Evolutionary conservation across 2,797 vertebrate species (phyloP).

Genomic region (Myotis daubentonii): DNA sequence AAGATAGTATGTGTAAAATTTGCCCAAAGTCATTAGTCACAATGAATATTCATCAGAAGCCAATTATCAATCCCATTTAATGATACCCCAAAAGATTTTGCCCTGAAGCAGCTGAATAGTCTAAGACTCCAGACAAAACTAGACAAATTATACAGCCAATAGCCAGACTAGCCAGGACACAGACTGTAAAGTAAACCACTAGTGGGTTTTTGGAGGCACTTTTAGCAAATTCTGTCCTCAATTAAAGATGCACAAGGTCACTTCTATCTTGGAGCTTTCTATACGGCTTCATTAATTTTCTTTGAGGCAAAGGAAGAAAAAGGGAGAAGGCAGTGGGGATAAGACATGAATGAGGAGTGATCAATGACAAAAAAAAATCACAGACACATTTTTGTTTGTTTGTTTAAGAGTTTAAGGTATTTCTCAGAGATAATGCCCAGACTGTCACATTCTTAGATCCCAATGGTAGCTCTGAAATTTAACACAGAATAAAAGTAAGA

Average conservation of each 20-base stretch:
- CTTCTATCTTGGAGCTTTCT: slow-evolving; percentile 63
- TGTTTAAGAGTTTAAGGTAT: slow-evolving; percentile 28
- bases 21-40: slow-evolving; percentile 83
- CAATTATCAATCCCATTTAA: slow-evolving; percentile 82
- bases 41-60: slow-evolving; percentile 84
- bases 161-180: slow-evolving; percentile 72
- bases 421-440: slow-evolving; percentile 45
- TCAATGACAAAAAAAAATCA: slow-evolving; percentile 34
- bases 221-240: slow-evolving; percentile 73
- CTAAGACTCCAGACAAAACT: slow-evolving; percentile 78
- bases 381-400: neutral
- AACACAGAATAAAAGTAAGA: slow-evolving; percentile 35
- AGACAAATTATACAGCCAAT: slow-evolving; percentile 76
- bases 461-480: neutral
- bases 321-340: neutral
- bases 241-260: slow-evolving; percentile 72
- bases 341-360: neutral
- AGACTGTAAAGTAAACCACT: slow-evolving; percentile 74
- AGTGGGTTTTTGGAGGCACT: slow-evolving; percentile 62
- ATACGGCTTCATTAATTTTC: slow-evolving; percentile 54
- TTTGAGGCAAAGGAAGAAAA: slow-evolving; percentile 51
- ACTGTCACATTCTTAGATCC: slow-evolving; percentile 28
- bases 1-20: slow-evolving; percentile 81
- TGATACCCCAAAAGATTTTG: slow-evolving; percentile 80
- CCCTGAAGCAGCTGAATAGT: slow-evolving; percentile 77